Base-by-base conservation (phyloP, 2,888 invertebrate genomes). In the Anoplius nigerrimus region DNA sequence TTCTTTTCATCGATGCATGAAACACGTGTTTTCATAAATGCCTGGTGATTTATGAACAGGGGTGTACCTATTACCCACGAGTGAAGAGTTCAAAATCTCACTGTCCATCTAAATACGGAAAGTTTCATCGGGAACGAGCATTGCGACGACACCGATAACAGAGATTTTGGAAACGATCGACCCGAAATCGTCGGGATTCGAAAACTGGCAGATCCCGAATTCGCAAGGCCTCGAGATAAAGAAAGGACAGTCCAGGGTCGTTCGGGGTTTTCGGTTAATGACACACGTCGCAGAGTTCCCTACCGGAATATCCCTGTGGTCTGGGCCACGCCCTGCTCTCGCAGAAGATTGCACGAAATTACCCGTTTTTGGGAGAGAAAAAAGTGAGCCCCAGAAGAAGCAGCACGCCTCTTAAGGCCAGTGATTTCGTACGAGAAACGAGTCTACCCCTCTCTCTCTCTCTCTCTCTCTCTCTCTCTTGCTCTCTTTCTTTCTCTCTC, bases 261-360 rank as follows among this genome's bases (percentile, higher is more conserved):
- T 72, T 78, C 48, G 63, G 59, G 65, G 60, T 77, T 77, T 72
- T 82, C 74, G 74, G 73, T 75, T 84, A 83, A 84, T 84, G 81
- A 80, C 82, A 82, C 78, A 79, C 65, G 61, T 48, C 18, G 56
- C 71, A 52, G 54, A 43, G 71, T 75, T 71, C 71, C 70, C 73
- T 75, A 72, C 72, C 78, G 70, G 62, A 71, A 73, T 82, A 82
- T 81, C 74, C 71, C 68, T 75, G 77, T 76, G 69, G 79, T 75
- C 34, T 71, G 57, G 75, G 64, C 75, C 82, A 83, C 84, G 84
- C 84, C 84, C 78, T 73, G 65, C 76, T 75, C 78, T 72, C 78
- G 67, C 71, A 69, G 78, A 81, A 78, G 82, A 84, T 84, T 83
- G 80, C 79, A 82, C 75, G 78, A 83, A 84, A 84, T 83, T 84